Evolutionary conservation across 2,888 invertebrate genomes (phyloP), one percentile per base, ranked within the genome.

Genomic region (Heliconius ismenius): DNA sequence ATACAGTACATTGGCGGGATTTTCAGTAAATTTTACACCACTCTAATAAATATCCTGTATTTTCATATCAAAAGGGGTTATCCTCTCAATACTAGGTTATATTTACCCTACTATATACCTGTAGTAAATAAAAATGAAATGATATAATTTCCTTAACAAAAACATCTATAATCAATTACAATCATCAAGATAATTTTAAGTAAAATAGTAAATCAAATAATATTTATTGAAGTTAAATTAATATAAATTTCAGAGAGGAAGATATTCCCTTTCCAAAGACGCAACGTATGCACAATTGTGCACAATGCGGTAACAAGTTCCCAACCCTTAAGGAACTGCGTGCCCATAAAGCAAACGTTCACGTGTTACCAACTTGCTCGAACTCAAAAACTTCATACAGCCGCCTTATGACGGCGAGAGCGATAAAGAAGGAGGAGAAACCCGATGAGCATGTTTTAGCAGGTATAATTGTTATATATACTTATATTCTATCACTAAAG

Each of bases 311-410:
- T 9, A 93, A 94, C 78, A 92, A 94, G 73, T 96, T 96, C 84
- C 89, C 94, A 49, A 95, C 95, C 60, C 92, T 95, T 3, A 95
- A 95, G 83, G 96, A 96, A 86, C 90, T 96, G 76, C 94, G 96
- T 36, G 93, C 95, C 28, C 96, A 96, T 87, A 95, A 94, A 81
- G 87, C 94, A 15, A 91, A 94, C 60, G 92, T 92, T 74, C 96
- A 96, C 85, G 92, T 94, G 58, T 80, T 81, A 64, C 86, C 89
- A 39, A 83, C 86, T 2, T 84, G 87, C 82, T 85, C 87, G 70
- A 81, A 81, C 74, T 76, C 82, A 74, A 87, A 86, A 80, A 86
- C 88, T 65, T 83, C 88, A 3, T 90, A 90, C 87, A 88, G 89
- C 81, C 84, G 87, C 81, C 85, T 90, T 75, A 84, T 91, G 70